Base-by-base conservation (phyloP, 2,888 invertebrate genomes). In the Drosophila macrospina region DNA sequence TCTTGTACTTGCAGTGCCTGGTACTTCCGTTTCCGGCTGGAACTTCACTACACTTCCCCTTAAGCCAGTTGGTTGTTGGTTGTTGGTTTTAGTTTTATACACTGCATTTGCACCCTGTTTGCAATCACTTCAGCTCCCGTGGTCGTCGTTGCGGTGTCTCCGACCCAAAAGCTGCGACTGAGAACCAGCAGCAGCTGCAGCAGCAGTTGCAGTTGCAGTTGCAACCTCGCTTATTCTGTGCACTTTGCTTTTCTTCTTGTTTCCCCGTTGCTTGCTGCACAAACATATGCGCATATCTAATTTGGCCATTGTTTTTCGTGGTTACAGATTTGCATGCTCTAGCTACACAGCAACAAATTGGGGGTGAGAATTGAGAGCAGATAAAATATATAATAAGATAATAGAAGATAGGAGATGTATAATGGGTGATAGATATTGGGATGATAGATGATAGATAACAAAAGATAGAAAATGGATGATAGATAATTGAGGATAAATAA, bases 281-380 rank as follows among this genome's bases (percentile, higher is more conserved):
- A 75, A 88, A 83, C 88, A 83, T 86, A 86, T 86, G 80, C 78
- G 71, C 86, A 86, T 86, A 80, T 80, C 64, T 80, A 88, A 88
- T 74, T 78, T 69, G 68, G 68, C 20, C 86, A 78, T 86, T 88
- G 78, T 83, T 82, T 82, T 86, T 74, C 60, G 67, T 69, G 66
- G 71, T 16, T 61, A 52, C 42, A 69, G 85, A 81, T 86, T 86
- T 84, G 73, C 74, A 78, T 64, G 42, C 50, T 37, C 51, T 13
- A 48, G 54, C 24, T 64, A 10, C 70, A 84, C 67, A 13, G 62
- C 1, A 5, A 42, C 8, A 26, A 69, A 51, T 11, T 11, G 1
- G 11, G 1, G 24, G 1, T 5, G 16, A 16, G 6, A 39, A 10
- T 10, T 13, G 7, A 1, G 8, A 39, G 6, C 6, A 36, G 6